phyloP scores from a whole-genome alignment of 2,113 vertebrate genomes.

The Dromaius novaehollandiae region DNA sequence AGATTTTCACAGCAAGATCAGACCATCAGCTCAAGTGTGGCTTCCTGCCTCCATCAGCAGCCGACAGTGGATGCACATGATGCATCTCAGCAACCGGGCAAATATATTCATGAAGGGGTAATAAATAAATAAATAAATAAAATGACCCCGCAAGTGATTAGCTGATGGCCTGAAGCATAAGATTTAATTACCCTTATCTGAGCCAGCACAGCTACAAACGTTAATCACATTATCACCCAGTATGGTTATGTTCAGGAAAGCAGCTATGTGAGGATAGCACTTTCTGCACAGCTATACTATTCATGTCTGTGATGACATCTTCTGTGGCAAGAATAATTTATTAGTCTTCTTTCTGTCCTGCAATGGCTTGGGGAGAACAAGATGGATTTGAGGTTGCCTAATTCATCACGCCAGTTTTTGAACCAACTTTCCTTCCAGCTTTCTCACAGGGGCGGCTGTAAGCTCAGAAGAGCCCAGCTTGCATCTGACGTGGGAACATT shows the following conservation, averaged over 20 bases:
- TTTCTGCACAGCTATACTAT: background rate
- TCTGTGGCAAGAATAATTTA: background rate
- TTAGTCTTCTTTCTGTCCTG: background rate
- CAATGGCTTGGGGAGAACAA: background rate
- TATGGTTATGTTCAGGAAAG: conserved; percentile 50
- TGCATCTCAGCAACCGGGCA: background rate
- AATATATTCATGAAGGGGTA: background rate
- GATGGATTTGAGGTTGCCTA: background rate
- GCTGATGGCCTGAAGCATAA: conserved; percentile 42
- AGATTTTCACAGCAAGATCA: background rate
- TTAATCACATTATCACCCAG: conserved; percentile 66
- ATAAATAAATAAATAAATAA: background rate
- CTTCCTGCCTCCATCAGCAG: background rate
- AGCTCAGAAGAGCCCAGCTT: background rate
- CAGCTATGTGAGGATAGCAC: background rate
- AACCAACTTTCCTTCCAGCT: background rate
- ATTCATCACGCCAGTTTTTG: background rate
- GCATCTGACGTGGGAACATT: background rate
- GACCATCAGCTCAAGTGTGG: background rate
- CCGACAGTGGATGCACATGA: fast-evolving
- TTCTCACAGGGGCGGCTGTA: background rate
- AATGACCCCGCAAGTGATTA: conserved; percentile 64
- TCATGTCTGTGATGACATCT: background rate
- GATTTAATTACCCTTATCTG: conserved; percentile 71
- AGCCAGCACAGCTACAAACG: conserved; percentile 51